These are phyloP conservation scores for Myotis myotis DNA, from an alignment of 2,797 vertebrate genomes.

Conservation along the genomic window DNA sequence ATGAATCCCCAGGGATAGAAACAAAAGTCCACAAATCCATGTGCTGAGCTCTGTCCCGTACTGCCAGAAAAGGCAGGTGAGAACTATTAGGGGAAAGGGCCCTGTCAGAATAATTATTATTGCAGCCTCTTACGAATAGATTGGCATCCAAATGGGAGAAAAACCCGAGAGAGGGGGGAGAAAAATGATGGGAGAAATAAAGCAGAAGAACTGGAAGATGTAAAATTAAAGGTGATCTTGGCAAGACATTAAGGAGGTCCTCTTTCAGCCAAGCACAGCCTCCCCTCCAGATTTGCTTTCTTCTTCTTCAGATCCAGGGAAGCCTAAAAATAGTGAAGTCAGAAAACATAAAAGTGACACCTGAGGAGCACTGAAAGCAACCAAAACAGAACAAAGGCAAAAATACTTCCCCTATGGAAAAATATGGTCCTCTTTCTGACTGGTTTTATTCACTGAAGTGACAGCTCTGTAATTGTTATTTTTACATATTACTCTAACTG, in stretches of 20 bases:
- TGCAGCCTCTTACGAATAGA: not conserved
- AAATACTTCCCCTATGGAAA: not conserved
- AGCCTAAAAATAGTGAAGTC: not conserved
- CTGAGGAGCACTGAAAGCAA: not conserved
- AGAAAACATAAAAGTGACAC: not conserved
- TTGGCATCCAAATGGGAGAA: not conserved
- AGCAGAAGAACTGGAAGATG: conserved; percentile 9
- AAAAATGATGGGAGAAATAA: not conserved
- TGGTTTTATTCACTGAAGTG: not conserved
- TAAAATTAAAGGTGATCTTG: conserved; percentile 30
- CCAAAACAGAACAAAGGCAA: not conserved
- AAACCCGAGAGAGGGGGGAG: not conserved
- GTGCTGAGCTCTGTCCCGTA: not conserved
- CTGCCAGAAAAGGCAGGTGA: not conserved
- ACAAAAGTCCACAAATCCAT: not conserved
- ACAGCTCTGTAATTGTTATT: not conserved
- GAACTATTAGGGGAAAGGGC: not conserved
- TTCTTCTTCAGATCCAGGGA: not conserved
- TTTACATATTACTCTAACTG: not conserved
- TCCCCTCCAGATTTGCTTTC: not conserved
- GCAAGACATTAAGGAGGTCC: not conserved
- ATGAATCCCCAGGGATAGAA: not conserved
- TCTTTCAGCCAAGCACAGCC: not conserved
- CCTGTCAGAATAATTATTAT: not conserved
- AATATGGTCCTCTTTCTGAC: not conserved